Percentiles rank a stretch among this genome's conserved stretches.
Evolutionary conservation across 2,888 invertebrate genomes (phyloP).

Genomic region (Amphipoea lucens): DNA sequence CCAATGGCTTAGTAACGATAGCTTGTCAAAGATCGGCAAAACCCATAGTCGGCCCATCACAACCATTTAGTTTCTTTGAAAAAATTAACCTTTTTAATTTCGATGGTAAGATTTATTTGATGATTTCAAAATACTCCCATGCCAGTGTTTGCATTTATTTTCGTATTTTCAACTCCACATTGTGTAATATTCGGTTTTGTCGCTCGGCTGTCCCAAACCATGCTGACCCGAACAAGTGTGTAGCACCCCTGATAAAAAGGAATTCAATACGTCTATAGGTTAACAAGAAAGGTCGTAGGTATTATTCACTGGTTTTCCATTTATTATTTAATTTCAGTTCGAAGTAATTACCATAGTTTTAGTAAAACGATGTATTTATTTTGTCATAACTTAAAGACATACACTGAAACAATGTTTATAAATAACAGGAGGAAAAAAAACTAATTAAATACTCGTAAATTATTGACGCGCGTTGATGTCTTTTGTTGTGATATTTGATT

Average conservation of each 20-base stretch:
- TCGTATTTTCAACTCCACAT: neutral
- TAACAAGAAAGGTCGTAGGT: neutral
- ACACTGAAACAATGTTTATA: too few relatives aligned
- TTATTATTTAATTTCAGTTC: neutral
- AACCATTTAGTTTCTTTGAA: neutral
- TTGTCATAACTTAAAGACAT: neutral
- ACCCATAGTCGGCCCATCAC: neutral
- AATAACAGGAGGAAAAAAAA: too few relatives aligned
- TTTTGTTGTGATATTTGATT: constrained; percentile 56
- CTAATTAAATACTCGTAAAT: neutral
- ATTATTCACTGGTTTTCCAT: neutral
- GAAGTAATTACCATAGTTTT: neutral
- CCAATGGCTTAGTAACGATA: neutral
- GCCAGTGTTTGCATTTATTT: neutral
- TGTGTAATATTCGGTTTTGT: neutral
- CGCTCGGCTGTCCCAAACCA: neutral
- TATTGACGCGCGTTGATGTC: constrained; percentile 69
- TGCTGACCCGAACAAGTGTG: neutral
- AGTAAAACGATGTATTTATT: neutral
- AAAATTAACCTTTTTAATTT: neutral
- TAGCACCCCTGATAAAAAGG: neutral
- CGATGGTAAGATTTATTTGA: neutral
- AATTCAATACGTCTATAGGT: neutral
- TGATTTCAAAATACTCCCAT: neutral
- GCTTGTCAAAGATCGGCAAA: neutral